A percentile compares a stretch with the other conserved stretches of the same genome.
Evolutionary conservation across 2,797 vertebrate species (phyloP).

Genomic region (Pangasius djambal): DNA sequence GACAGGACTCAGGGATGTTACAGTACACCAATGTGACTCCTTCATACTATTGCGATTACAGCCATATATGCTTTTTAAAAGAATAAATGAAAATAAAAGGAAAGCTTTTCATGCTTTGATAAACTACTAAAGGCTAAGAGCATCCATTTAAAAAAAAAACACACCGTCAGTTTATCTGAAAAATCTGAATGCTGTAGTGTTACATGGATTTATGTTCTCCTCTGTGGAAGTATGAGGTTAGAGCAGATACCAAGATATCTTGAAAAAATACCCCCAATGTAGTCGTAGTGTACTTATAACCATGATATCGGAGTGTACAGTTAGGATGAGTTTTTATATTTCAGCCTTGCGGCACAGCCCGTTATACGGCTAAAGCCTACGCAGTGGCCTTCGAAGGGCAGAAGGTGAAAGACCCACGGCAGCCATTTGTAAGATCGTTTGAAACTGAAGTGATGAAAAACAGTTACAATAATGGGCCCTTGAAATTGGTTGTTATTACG

Average conservation of each 20-base stretch:
- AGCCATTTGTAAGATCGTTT: neutral
- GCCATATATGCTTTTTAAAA: neutral
- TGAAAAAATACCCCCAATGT: neutral
- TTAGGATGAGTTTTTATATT: neutral
- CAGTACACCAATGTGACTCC: too few relatives aligned
- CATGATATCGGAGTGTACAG: neutral
- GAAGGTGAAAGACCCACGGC: neutral
- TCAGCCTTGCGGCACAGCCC: neutral
- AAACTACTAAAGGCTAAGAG: neutral
- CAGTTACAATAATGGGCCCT: neutral
- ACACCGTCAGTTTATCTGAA: too few relatives aligned
- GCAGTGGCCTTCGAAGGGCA: neutral
- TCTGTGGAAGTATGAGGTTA: neutral
- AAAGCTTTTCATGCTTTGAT: neutral
- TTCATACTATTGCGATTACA: neutral
- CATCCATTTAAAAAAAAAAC: neutral
- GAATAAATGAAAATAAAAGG: neutral
- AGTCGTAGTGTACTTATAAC: neutral
- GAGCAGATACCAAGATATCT: neutral
- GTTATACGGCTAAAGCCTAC: neutral
- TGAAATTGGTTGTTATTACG: slow-evolving; percentile 16
- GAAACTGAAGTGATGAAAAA: neutral
- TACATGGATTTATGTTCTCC: too few relatives aligned
- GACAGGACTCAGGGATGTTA: neutral
- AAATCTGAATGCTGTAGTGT: neutral